Conservation (phyloP, 37 sponge, comb jelly and placozoan genomes). For the Cliona cf. orientalis region DNA sequence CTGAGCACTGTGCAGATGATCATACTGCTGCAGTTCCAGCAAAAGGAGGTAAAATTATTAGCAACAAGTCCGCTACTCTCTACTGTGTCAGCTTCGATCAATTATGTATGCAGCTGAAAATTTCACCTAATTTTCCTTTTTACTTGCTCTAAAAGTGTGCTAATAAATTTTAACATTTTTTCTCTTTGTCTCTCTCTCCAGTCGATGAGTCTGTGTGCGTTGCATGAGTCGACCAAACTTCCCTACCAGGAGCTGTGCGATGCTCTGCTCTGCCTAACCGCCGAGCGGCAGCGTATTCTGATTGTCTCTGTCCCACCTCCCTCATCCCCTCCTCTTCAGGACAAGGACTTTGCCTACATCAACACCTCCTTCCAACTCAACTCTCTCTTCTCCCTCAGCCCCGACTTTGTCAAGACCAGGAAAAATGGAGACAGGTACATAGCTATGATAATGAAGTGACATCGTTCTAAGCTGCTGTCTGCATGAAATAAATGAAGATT, state of each 20-base stretch:
- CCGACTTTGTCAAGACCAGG: slow-evolving; percentile 9
- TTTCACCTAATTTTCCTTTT: background rate
- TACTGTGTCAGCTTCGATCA: background rate
- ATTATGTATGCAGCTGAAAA: background rate
- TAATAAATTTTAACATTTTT: background rate
- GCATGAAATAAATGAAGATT: too few relatives aligned
- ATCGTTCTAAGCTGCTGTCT: too few relatives aligned
- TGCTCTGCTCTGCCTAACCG: slow-evolving; percentile 40
- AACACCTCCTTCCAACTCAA: slow-evolving; percentile 27
- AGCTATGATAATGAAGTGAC: too few relatives aligned
- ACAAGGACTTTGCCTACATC: too few relatives aligned
- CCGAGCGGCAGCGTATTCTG: slow-evolving; percentile 34
- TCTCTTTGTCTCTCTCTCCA: background rate
- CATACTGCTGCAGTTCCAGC: slow-evolving; percentile 69
- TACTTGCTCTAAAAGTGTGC: background rate
- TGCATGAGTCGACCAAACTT: slow-evolving; percentile 27
- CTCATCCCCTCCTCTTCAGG: too few relatives aligned
- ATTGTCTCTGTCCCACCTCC: slow-evolving; percentile 12
- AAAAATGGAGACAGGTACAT: too few relatives aligned
- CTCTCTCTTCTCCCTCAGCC: slow-evolving; percentile 35
- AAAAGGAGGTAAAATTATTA: slow-evolving; percentile 40
- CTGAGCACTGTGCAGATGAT: slow-evolving; percentile 79
- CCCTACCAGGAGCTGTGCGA: slow-evolving; percentile 34
- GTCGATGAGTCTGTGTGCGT: background rate
- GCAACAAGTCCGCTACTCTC: background rate